Conservation (phyloP, 2,888 invertebrate species). For the Sepioteuthis lessoniana region DNA sequence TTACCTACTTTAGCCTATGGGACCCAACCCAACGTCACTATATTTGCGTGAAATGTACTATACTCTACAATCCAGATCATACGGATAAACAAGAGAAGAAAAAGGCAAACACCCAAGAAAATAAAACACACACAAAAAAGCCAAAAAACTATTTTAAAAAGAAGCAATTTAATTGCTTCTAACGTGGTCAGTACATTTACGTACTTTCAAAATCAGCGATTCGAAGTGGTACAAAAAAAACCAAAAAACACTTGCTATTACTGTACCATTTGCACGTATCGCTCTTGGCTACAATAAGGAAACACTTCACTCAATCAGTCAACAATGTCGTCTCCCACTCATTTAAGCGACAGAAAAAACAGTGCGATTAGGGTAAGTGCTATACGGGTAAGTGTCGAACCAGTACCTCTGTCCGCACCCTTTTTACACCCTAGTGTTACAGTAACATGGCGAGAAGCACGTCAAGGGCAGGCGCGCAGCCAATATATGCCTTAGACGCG, state of each 20-base stretch:
- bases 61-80: not conserved
- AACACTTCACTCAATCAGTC: not conserved
- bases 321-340: slow-evolving; percentile 41
- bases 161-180: not conserved
- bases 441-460: slow-evolving; percentile 16
- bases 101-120: not conserved
- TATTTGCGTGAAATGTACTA: no score
- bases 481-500: not conserved
- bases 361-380: slow-evolving; percentile 48
- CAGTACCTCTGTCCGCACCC: slow-evolving; percentile 34
- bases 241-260: not conserved
- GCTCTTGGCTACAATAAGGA: not conserved
- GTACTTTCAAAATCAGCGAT: not conserved
- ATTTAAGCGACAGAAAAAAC: slow-evolving; percentile 39
- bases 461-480: not conserved
- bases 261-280: not conserved
- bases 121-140: not conserved
- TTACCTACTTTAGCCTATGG: no score
- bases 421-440: not conserved
- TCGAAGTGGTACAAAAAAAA: not conserved
- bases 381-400: slow-evolving; percentile 47
- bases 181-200: not conserved
- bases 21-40: no score
- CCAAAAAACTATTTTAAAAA: no score
- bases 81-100: not conserved